phyloP scores from a whole-genome alignment of 2,888 invertebrate species.

The Phragmatobia fuliginosa region DNA sequence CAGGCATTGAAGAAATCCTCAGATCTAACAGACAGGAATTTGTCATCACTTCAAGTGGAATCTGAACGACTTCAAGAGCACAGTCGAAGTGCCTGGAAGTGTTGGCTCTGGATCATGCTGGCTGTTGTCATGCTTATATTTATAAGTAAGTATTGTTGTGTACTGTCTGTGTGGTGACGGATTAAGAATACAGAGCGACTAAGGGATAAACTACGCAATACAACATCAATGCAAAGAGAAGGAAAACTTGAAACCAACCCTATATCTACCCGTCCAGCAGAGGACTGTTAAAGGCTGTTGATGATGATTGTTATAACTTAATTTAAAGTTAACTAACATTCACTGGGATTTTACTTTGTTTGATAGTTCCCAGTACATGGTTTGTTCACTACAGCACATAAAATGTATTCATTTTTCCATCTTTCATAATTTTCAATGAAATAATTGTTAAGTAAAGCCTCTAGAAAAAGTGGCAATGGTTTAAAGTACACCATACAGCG shows the following conservation, averaged over 20 bases:
- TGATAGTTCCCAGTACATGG: neutral
- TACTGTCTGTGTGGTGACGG: no score
- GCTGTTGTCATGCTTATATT: slow-evolving; percentile 94
- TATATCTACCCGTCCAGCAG: no score
- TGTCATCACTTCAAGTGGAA: slow-evolving; percentile 91
- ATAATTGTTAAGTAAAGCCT: neutral
- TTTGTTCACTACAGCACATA: no score
- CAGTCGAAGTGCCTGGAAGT: slow-evolving; percentile 95
- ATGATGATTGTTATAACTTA: no score
- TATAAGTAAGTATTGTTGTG: slow-evolving; percentile 91
- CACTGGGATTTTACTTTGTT: neutral
- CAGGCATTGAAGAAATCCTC: slow-evolving; percentile 92
- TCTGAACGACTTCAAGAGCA: slow-evolving; percentile 94
- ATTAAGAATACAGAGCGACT: no score
- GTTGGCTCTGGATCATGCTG: slow-evolving; percentile 98
- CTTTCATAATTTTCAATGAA: neutral
- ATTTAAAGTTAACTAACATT: no score
- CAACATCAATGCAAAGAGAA: no score
- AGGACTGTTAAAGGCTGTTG: no score
- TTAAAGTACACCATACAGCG: neutral
- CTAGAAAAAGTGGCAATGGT: neutral
- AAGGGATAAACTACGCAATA: no score
- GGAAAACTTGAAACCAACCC: no score
- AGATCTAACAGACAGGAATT: slow-evolving; percentile 92
- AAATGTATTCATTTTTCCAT: neutral